Evolutionary conservation across 2,888 invertebrate genomes (phyloP).

Genomic region (Augiades crinisus): DNA sequence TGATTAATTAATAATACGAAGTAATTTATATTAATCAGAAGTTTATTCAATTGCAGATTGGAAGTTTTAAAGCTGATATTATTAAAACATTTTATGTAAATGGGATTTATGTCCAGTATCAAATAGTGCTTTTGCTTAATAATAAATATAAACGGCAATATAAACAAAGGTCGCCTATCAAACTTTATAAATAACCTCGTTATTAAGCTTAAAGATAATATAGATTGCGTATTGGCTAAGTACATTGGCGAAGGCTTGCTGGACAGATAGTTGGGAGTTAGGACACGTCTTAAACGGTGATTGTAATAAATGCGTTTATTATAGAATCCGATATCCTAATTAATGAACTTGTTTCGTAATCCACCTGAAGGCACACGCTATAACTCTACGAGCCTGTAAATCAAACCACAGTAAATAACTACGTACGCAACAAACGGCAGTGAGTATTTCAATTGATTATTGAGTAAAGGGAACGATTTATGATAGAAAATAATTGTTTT

Average conservation of each 20-base stretch:
- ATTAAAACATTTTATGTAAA: too few species aligned
- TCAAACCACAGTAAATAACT: not conserved
- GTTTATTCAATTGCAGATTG: too few species aligned
- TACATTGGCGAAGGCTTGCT: not conserved
- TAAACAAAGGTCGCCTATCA: not conserved
- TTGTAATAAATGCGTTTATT: slow-evolving; percentile 19
- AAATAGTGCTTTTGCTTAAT: too few species aligned
- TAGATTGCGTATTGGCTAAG: not conserved
- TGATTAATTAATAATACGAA: too few species aligned
- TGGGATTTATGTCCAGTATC: too few species aligned
- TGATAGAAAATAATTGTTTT: slow-evolving; percentile 12
- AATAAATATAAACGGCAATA: too few species aligned
- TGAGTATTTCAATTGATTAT: slow-evolving; percentile 11
- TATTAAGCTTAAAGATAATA: slow-evolving; percentile 1
- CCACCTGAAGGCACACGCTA: not conserved
- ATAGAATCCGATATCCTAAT: slow-evolving; percentile 14
- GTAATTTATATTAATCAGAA: too few species aligned
- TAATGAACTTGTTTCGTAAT: slow-evolving; percentile 20
- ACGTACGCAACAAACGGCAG: not conserved
- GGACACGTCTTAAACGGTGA: slow-evolving; percentile 7
- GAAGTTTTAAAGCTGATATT: too few species aligned
- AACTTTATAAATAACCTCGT: not conserved
- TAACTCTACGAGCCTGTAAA: slow-evolving; percentile 1
- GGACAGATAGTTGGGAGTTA: slow-evolving; percentile 1
- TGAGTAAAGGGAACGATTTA: slow-evolving; percentile 4